Conservation (phyloP, 2,888 invertebrate species). For the Andrena marginata region DNA sequence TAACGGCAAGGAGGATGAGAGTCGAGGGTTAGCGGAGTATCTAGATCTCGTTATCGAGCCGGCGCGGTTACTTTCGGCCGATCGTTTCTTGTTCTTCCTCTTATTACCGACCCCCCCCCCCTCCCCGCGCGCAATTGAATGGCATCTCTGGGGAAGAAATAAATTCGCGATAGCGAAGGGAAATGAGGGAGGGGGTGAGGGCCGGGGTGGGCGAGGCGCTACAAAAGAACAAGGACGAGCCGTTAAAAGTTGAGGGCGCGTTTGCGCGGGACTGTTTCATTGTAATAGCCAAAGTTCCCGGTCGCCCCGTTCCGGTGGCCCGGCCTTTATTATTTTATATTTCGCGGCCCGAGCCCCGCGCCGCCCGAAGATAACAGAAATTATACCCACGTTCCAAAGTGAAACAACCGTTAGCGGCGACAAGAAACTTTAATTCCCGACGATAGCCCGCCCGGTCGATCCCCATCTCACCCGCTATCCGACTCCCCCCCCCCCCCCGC, state of each 20-base stretch:
- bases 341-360: slow-evolving; percentile 57
- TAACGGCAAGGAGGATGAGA: not conserved
- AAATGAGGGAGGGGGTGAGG: slow-evolving; percentile 56
- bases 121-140: slow-evolving; percentile 42
- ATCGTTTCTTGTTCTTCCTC: slow-evolving; percentile 21
- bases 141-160: slow-evolving; percentile 37
- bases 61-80: slow-evolving; percentile 20
- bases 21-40: slow-evolving; percentile 9
- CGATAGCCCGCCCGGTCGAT: slow-evolving; percentile 58
- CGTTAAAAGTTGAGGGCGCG: slow-evolving; percentile 83
- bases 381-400: slow-evolving; percentile 77
- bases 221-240: slow-evolving; percentile 68
- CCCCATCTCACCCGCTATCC: slow-evolving; percentile 56
- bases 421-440: slow-evolving; percentile 75
- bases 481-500: slow-evolving; percentile 17
- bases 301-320: slow-evolving; percentile 53
- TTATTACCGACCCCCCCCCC: slow-evolving; percentile 28
- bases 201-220: slow-evolving; percentile 25
- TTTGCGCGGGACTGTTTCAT: slow-evolving; percentile 82
- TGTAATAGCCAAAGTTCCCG: slow-evolving; percentile 83
- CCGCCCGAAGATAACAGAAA: slow-evolving; percentile 80
- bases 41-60: slow-evolving; percentile 40
- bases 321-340: slow-evolving; percentile 81
- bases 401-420: slow-evolving; percentile 80
- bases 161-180: slow-evolving; percentile 61